Percentiles rank a stretch among this genome's conserved stretches.
Conservation (phyloP, 2,888 invertebrate species). For the Onthophagus sagittarius region DNA sequence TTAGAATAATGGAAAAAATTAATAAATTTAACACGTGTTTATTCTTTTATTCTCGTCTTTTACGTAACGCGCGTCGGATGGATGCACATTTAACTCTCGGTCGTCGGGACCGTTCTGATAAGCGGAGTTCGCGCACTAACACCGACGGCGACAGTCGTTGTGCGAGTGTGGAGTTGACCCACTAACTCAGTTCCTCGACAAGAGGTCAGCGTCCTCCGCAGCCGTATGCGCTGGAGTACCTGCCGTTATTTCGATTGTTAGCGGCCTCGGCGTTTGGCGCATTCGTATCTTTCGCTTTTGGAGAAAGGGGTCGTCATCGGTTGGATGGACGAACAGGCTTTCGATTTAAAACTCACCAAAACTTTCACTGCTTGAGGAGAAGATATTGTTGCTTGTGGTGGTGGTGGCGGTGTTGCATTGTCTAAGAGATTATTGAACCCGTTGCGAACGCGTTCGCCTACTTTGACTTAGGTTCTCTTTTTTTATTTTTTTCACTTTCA, state of each 20-base stretch:
- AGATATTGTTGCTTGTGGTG: too few relatives aligned
- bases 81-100: slow-evolving; percentile 4
- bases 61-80: background rate
- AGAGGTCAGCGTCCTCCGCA: slow-evolving; percentile 45
- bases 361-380: background rate
- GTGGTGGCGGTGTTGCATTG: background rate
- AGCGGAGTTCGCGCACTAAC: slow-evolving; percentile 31
- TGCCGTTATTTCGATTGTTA: slow-evolving; percentile 9
- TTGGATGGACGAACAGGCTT: background rate
- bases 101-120: slow-evolving; percentile 10
- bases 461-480: background rate
- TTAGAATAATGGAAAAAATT: background rate
- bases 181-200: slow-evolving; percentile 49
- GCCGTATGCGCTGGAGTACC: slow-evolving; percentile 20
- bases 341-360: background rate
- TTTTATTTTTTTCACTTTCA: slow-evolving; percentile 1
- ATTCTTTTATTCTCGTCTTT: background rate
- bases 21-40: slow-evolving; percentile 3
- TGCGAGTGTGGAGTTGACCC: slow-evolving; percentile 42
- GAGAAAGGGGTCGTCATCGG: background rate
- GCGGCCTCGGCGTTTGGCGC: background rate
- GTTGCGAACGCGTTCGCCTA: background rate
- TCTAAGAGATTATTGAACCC: background rate
- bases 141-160: slow-evolving; percentile 33
- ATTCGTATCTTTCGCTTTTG: slow-evolving; percentile 14